A percentile compares a stretch with the other conserved stretches of the same genome.
Evolutionary conservation across 1,140 invertebrate species (phyloP).

Genomic region (Nymphalis io): DNA sequence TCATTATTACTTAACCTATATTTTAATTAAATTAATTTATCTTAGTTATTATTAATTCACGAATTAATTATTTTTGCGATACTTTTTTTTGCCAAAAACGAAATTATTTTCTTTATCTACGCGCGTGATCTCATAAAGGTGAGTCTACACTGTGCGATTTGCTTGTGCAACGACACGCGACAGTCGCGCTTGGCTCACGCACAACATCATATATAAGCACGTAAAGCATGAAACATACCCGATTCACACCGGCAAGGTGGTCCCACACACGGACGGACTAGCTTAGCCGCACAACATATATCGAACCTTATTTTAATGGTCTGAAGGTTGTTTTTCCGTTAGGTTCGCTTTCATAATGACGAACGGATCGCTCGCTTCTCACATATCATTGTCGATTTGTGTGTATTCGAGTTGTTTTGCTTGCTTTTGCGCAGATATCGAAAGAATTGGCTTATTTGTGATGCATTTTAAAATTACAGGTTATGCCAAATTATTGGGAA

Average conservation of each 20-base stretch:
- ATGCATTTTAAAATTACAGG: constrained; percentile 25
- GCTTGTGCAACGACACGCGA: constrained; percentile 16
- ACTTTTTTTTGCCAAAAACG: background rate
- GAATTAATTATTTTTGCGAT: background rate
- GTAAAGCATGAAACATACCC: constrained; percentile 52
- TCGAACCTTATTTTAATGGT: constrained; percentile 50
- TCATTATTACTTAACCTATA: background rate
- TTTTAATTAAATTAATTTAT: background rate
- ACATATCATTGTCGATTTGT: constrained; percentile 69
- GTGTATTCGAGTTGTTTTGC: constrained; percentile 75
- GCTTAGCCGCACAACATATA: constrained; percentile 63
- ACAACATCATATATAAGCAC: constrained; percentile 40
- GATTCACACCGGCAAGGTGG: constrained; percentile 76
- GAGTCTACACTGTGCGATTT: constrained; percentile 22
- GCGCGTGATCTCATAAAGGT: constrained; percentile 25
- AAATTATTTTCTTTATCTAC: constrained; percentile 6
- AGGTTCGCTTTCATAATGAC: constrained; percentile 73
- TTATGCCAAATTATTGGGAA: background rate
- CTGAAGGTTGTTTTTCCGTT: constrained; percentile 60
- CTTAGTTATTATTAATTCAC: background rate
- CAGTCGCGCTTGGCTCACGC: constrained; percentile 27
- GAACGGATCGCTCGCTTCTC: constrained; percentile 73
- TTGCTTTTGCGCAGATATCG: constrained; percentile 65
- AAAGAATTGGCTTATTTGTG: constrained; percentile 45
- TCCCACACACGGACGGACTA: constrained; percentile 51